Conservation (phyloP, 2,797 vertebrate species). For the Rallus crepitans region DNA sequence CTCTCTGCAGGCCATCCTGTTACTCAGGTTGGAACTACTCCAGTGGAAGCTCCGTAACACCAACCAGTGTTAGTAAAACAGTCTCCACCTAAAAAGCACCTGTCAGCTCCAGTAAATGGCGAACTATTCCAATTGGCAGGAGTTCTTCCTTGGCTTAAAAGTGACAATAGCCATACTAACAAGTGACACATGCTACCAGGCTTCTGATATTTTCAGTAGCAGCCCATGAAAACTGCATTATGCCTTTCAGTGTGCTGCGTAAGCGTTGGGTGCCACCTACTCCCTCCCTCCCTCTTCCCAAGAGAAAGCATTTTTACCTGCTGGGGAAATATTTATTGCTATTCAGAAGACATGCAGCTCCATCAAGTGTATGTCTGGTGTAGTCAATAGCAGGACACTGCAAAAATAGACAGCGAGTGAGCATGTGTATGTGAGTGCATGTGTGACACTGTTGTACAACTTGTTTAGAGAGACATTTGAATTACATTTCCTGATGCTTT, state of each 20-base stretch:
- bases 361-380: constrained; percentile 98
- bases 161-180: background rate
- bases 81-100: background rate
- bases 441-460: background rate
- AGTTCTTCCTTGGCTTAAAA: background rate
- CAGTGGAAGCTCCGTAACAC: accelerated
- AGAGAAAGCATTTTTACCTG: constrained; percentile 83
- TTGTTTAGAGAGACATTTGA: background rate
- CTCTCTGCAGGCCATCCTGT: background rate
- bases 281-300: background rate
- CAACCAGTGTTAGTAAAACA: background rate
- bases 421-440: background rate
- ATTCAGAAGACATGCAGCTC: constrained; percentile 98
- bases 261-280: background rate
- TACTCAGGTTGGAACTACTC: background rate
- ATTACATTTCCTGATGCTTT: background rate
- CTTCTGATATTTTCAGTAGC: background rate
- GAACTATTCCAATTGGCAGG: background rate
- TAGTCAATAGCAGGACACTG: constrained; percentile 99
- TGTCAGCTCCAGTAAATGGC: background rate
- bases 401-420: constrained; percentile 40
- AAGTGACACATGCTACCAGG: background rate
- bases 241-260: accelerated
- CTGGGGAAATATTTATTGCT: constrained; percentile 99
- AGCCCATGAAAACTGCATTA: background rate